These are phyloP conservation scores for Helicoverpa armigera DNA, from an alignment of 1,140 invertebrate genomes.

Conservation along the genomic window DNA sequence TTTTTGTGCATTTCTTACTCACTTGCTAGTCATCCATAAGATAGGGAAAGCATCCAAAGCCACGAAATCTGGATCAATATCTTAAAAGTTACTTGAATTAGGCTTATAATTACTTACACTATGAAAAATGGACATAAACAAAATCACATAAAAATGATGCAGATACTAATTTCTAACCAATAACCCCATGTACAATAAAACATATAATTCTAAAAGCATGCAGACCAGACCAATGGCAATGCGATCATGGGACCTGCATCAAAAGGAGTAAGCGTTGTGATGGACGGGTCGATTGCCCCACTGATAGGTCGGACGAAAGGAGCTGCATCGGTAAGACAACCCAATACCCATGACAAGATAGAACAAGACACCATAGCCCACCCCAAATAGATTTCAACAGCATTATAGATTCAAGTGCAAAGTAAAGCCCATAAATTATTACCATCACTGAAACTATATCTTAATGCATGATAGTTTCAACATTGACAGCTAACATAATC, in stretches of 20 bases:
- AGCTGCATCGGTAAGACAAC: slow-evolving; percentile 88
- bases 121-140: neutral
- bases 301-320: slow-evolving; percentile 90
- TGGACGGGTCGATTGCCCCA: slow-evolving; percentile 89
- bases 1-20: too few species aligned
- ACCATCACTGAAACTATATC: neutral
- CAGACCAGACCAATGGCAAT: slow-evolving; percentile 88
- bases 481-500: neutral
- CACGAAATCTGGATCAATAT: neutral
- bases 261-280: slow-evolving; percentile 88
- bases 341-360: neutral
- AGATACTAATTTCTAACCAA: slow-evolving; percentile 32
- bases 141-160: slow-evolving; percentile 6
- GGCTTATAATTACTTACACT: neutral
- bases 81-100: neutral
- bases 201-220: slow-evolving; percentile 82
- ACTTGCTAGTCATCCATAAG: too few species aligned
- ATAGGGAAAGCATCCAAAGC: too few species aligned
- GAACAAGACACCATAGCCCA: neutral
- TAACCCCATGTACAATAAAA: slow-evolving; percentile 53
- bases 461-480: slow-evolving; percentile 11
- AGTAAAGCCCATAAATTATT: neutral
- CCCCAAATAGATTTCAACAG: neutral
- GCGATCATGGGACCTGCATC: slow-evolving; percentile 89
- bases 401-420: neutral